Conservation (phyloP, 1,140 invertebrate genomes). For the Bombus ignitus region DNA sequence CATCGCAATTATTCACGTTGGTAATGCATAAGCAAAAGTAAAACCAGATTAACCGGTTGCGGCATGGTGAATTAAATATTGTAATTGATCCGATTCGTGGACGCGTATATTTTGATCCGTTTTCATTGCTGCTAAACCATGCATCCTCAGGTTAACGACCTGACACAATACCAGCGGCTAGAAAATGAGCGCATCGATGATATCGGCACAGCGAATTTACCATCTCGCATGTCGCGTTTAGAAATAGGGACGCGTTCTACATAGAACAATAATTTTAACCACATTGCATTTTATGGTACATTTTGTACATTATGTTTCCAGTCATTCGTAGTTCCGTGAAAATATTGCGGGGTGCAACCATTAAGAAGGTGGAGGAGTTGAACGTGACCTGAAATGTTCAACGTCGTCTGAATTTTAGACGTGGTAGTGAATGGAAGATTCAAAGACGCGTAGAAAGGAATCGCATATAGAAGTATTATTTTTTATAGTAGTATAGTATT, state of each 20-base stretch:
- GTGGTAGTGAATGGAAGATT: not conserved
- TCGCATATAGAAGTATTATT: too few relatives aligned
- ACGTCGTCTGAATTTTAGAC: not conserved
- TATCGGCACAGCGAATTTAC: conserved; percentile 43
- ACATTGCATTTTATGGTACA: not conserved
- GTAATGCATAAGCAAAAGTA: not conserved
- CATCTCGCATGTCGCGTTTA: conserved; percentile 35
- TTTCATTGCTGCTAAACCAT: conserved; percentile 34
- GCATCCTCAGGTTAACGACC: conserved; percentile 44
- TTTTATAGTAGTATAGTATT: too few relatives aligned
- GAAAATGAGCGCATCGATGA: conserved; percentile 54
- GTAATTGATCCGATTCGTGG: conserved; percentile 1
- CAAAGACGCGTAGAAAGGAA: too few relatives aligned
- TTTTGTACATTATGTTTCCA: not conserved
- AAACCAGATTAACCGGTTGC: too few relatives aligned
- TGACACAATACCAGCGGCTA: conserved; percentile 15
- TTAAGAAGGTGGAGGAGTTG: not conserved
- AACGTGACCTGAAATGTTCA: not conserved
- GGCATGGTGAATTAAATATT: not conserved
- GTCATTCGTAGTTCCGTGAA: not conserved
- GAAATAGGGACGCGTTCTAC: conserved; percentile 32
- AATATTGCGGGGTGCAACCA: not conserved
- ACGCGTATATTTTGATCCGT: conserved; percentile 44
- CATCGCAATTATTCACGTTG: not conserved
- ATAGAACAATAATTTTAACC: conserved; percentile 5